A percentile compares a stretch with the other conserved stretches of the same genome.
Evolutionary conservation across 1,140 invertebrate genomes (phyloP).

Genomic region (Brachionus plicatilis): DNA sequence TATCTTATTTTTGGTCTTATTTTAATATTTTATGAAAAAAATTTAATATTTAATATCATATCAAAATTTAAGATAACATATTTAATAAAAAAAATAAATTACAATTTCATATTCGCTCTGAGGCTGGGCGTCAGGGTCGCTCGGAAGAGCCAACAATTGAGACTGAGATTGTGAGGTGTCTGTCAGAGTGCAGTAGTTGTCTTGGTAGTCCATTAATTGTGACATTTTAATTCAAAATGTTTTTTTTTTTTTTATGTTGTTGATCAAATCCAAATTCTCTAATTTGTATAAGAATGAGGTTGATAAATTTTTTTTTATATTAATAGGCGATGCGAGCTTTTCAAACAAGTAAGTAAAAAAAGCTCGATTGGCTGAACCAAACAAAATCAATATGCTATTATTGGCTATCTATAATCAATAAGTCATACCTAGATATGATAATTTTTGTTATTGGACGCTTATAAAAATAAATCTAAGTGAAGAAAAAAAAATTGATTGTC

Average conservation of each 20-base stretch:
- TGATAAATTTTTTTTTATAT: background rate
- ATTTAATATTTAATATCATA: too few species aligned
- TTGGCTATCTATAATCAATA: background rate
- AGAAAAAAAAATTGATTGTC: background rate
- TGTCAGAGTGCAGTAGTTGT: background rate
- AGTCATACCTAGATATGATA: background rate
- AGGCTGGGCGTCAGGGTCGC: background rate
- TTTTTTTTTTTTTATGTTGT: background rate
- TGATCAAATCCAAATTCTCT: background rate
- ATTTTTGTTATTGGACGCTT: background rate
- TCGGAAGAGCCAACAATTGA: background rate
- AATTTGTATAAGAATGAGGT: background rate
- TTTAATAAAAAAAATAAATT: background rate
- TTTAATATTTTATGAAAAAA: too few species aligned
- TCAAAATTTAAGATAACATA: background rate
- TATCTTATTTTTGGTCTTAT: too few species aligned
- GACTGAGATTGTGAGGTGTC: background rate
- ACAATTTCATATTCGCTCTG: slow-evolving; percentile 30
- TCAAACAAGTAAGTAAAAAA: background rate
- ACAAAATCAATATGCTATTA: background rate
- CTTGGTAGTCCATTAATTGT: background rate
- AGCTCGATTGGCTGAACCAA: background rate
- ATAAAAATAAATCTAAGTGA: background rate
- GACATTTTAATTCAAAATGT: background rate
- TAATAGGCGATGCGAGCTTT: background rate